Conservation (phyloP, 2,797 vertebrate genomes). For the Melanotaenia maccullochi region DNA sequence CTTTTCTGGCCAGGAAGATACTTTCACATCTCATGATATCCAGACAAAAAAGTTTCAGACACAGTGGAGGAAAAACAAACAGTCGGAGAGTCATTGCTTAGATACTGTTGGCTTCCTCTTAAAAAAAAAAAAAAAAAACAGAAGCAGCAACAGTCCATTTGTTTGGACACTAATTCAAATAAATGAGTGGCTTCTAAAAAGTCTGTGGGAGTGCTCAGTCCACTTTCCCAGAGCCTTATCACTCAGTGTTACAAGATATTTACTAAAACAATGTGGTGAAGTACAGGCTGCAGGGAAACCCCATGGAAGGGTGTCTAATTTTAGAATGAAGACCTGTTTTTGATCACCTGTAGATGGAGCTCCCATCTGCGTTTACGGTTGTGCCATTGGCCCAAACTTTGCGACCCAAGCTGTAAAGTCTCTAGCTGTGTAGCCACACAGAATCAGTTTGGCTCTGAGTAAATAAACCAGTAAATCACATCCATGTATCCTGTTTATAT, state of each 20-base stretch:
- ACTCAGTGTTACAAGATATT: background rate
- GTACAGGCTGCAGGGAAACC: background rate
- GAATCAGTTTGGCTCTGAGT: background rate
- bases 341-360: background rate
- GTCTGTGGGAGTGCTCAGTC: background rate
- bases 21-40: background rate
- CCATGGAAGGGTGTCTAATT: background rate
- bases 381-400: background rate
- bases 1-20: background rate
- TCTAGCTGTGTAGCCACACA: background rate
- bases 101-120: background rate
- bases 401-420: background rate
- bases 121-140: background rate
- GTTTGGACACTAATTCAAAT: background rate
- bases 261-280: background rate
- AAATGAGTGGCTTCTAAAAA: background rate
- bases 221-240: background rate
- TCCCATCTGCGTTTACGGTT: background rate
- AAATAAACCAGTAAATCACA: background rate
- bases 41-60: background rate
- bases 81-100: background rate
- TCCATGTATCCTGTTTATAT: background rate
- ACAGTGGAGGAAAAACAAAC: background rate
- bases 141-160: background rate
- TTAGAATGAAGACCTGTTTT: background rate